Conservation (phyloP, 2,113 vertebrate species). For the Polypterus bichir region DNA sequence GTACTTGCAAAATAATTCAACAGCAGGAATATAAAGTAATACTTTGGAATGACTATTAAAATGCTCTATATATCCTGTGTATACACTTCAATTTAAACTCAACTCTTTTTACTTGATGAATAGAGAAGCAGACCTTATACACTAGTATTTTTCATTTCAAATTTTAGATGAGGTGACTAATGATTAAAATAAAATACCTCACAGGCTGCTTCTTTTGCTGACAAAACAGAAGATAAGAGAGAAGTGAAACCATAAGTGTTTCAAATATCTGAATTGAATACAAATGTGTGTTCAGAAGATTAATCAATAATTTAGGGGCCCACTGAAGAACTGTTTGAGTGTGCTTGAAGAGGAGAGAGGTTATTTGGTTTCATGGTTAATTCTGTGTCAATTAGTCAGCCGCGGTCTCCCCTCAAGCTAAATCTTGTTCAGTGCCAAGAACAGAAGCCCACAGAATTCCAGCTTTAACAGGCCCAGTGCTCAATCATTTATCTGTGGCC, state of each 20-base stretch:
- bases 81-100: no score
- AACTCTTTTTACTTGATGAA: no score
- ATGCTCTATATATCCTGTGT: no score
- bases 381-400: slow-evolving; percentile 98
- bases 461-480: slow-evolving; percentile 81
- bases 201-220: neutral
- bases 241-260: slow-evolving; percentile 47
- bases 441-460: slow-evolving; percentile 86
- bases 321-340: slow-evolving; percentile 54
- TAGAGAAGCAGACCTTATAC: no score
- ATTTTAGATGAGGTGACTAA: no score
- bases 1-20: no score
- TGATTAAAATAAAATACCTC: no score
- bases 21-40: no score
- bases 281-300: slow-evolving; percentile 30
- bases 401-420: slow-evolving; percentile 91
- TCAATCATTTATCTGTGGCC: slow-evolving; percentile 93
- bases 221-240: slow-evolving; percentile 3
- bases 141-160: no score
- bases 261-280: slow-evolving; percentile 46
- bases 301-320: slow-evolving; percentile 67
- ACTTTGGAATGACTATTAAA: no score
- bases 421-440: slow-evolving; percentile 65
- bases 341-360: slow-evolving; percentile 68
- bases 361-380: slow-evolving; percentile 95